Evolutionary conservation across 2,797 vertebrate species (phyloP), one percentile per base, ranked within the genome.

Genomic region (Apodemus agrarius): DNA sequence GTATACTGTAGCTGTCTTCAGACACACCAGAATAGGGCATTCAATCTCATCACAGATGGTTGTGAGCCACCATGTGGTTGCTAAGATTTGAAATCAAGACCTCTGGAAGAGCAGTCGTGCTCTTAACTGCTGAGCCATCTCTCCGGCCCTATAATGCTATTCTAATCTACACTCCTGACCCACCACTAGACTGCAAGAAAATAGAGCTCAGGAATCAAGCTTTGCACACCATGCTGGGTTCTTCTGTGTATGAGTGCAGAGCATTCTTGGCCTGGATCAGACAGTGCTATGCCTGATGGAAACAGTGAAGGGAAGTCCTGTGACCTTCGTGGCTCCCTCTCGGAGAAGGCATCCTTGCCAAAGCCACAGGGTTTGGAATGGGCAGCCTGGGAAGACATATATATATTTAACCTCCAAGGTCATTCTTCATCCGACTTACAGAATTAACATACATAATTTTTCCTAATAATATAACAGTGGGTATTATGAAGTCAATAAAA

Each of bases 391-490:
- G 84, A 37, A 89, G 89, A 90, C 37, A 8, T 17, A 78, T 12
- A 78, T 12, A 13, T 29, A 90, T 89, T 65, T 92, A 52, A 81
- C 46, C 76, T 59, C 9, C 2, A 79, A 57, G 26, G 87, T 46
- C 13, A 82, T 61, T 61, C 82, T 76, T 24, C 75, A 90, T n/a
- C 34, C 84, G 24, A 6, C 75, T 94, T 78, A 85, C 34, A 94
- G 87, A 95, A 93, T 31, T 52, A 93, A 93, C 31, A 65, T 13
- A 88, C 29, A 46, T 40, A 85, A 57, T 26, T 22, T 78, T 86
- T 75, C 74, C 84, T 52, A 80, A 19, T 34, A 43, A n/a, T 49
- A 29, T 52, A 46, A 57, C 52, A 54, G n/a, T 49, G 75, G 46
- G 26, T 72, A 22, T 69, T 59, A 69, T 80, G 63, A 80, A 82